Evolutionary conservation across 2,888 invertebrate species (phyloP).

Genomic region (Bedellia somnulentella): DNA sequence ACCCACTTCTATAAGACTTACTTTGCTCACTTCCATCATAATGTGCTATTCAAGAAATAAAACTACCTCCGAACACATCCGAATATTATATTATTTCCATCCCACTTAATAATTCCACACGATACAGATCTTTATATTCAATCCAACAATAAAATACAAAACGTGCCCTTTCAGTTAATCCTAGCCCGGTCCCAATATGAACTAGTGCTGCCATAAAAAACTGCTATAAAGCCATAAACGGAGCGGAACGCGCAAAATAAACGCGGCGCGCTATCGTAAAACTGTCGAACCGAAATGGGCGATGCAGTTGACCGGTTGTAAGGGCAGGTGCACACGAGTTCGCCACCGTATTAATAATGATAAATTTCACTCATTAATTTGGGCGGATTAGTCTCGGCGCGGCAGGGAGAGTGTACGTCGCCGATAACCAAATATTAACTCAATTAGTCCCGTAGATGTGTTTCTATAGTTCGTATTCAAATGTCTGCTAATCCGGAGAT

Average conservation of each 20-base stretch:
- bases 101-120: too few relatives aligned
- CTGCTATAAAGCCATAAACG: conserved; percentile 40
- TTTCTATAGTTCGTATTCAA: conserved; percentile 28
- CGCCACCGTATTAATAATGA: conserved; percentile 53
- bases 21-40: not conserved
- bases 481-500: conserved; percentile 45
- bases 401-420: conserved; percentile 41
- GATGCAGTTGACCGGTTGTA: not conserved
- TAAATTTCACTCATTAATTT: conserved; percentile 56
- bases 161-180: too few relatives aligned
- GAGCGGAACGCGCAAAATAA: conserved; percentile 37
- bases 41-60: not conserved
- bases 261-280: conserved; percentile 17
- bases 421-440: conserved; percentile 64
- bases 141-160: too few relatives aligned
- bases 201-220: conserved; percentile 45
- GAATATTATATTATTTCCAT: too few relatives aligned
- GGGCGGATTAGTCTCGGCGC: conserved; percentile 47
- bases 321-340: conserved; percentile 13
- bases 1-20: too few relatives aligned
- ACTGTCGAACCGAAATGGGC: not conserved
- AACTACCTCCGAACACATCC: not conserved
- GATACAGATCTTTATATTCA: too few relatives aligned
- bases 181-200: conserved; percentile 38
- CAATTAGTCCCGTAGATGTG: conserved; percentile 33